These are phyloP conservation scores for Bibio marci DNA, from an alignment of 2,888 invertebrate species.

Conservation along the genomic window DNA sequence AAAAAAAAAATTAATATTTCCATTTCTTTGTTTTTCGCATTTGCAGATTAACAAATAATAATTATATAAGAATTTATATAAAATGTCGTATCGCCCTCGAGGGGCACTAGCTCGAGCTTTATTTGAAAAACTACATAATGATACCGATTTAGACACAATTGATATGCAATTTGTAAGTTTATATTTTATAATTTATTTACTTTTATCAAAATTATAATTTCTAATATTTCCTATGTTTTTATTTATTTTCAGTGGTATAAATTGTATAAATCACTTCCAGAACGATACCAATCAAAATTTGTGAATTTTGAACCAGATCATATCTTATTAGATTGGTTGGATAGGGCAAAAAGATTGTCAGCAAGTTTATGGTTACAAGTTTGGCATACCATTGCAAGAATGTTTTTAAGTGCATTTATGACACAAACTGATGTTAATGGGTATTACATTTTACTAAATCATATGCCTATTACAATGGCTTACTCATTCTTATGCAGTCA, in stretches of 20 bases:
- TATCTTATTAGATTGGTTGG: conserved; percentile 24
- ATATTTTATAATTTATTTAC: conserved; percentile 1
- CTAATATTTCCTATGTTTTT: not conserved
- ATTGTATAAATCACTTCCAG: conserved; percentile 19
- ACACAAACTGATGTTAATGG: conserved; percentile 92
- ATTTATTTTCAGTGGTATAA: conserved; percentile 22
- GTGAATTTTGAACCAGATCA: conserved; percentile 22
- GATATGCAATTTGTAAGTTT: conserved; percentile 23
- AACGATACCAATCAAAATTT: conserved; percentile 23
- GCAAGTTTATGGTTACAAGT: conserved; percentile 61
- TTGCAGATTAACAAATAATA: too few species aligned
- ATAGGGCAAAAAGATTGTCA: conserved; percentile 22
- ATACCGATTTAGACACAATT: conserved; percentile 25
- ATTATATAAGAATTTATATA: conserved; percentile 3
- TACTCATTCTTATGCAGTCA: too few species aligned
- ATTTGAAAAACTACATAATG: conserved; percentile 28
- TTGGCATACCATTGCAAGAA: conserved; percentile 73
- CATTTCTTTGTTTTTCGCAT: too few species aligned
- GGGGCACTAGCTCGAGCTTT: conserved; percentile 27
- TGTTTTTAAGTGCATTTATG: conserved; percentile 79
- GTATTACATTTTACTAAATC: conserved; percentile 34
- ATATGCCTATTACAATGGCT: too few species aligned
- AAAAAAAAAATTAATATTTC: too few species aligned
- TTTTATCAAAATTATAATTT: not conserved
- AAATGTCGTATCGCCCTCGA: conserved; percentile 24